Evolutionary conservation across 2,888 invertebrate species (phyloP).

Genomic region (Lagria hirta): DNA sequence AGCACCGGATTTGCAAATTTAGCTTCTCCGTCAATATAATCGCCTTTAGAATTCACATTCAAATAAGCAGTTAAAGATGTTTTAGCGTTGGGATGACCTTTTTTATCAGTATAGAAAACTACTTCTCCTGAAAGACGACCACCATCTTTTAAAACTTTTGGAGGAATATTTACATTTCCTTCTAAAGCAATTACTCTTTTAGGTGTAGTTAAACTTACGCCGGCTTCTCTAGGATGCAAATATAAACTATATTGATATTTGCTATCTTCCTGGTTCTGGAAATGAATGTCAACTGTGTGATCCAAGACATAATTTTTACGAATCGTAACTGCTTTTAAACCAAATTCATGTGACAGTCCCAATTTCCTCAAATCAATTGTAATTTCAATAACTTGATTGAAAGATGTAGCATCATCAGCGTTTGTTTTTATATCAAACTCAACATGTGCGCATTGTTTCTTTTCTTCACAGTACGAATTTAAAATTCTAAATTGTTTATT

Average conservation of each 20-base stretch:
- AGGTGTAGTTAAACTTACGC: conserved; percentile 68
- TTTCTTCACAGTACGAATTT: conserved; percentile 75
- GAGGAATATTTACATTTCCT: conserved; percentile 44
- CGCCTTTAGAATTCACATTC: conserved; percentile 57
- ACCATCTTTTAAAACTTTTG: conserved; percentile 40
- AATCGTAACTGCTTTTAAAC: conserved; percentile 66
- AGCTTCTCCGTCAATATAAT: conserved; percentile 59
- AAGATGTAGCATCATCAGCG: conserved; percentile 53
- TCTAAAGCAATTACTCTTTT: conserved; percentile 68
- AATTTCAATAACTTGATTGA: conserved; percentile 65
- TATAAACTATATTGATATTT: conserved; percentile 73
- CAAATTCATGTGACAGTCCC: conserved; percentile 74
- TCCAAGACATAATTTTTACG: conserved; percentile 62
- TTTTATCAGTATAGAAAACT: conserved; percentile 70
- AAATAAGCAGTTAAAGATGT: conserved; percentile 60
- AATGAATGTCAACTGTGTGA: conserved; percentile 71
- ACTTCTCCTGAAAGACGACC: conserved; percentile 67
- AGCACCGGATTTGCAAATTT: conserved; percentile 70
- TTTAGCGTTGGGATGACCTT: conserved; percentile 68
- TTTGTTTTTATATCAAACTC: conserved; percentile 65
- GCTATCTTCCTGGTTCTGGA: conserved; percentile 67
- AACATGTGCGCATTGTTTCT: conserved; percentile 75
- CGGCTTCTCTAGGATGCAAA: conserved; percentile 64
- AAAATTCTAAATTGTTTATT: conserved; percentile 72
- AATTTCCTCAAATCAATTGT: conserved; percentile 72